These are phyloP conservation scores for Lypha dubia DNA, from an alignment of 2,888 invertebrate species.

Conservation along the genomic window DNA sequence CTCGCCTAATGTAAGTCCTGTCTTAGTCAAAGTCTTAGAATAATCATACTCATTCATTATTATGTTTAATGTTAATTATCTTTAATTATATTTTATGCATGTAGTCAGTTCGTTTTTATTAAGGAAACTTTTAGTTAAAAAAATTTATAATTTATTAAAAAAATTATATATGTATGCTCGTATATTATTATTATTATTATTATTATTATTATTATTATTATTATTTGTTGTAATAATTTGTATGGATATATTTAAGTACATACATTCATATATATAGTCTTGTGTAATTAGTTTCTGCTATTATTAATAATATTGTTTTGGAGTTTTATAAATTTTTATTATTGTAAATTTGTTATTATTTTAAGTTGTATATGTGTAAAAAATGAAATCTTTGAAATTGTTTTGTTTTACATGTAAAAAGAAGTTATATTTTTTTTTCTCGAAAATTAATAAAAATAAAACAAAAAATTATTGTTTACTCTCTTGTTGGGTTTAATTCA, in stretches of 20 bases:
- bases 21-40: conserved; percentile 16
- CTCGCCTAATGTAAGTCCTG: not conserved
- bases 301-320: conserved; percentile 50
- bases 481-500: conserved; percentile 73
- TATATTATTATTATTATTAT: conserved; percentile 15
- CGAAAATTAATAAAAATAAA: conserved; percentile 55
- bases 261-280: conserved; percentile 50
- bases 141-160: conserved; percentile 37
- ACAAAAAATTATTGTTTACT: conserved; percentile 74
- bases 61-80: conserved; percentile 20
- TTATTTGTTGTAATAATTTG: conserved; percentile 30
- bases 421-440: conserved; percentile 74
- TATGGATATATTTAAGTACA: conserved; percentile 55
- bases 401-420: conserved; percentile 62
- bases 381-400: conserved; percentile 72
- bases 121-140: conserved; percentile 56
- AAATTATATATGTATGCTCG: conserved; percentile 32
- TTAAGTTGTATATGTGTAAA: conserved; percentile 79
- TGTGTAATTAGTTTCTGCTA: conserved; percentile 43
- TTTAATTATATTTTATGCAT: conserved; percentile 50
- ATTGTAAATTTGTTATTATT: conserved; percentile 72
- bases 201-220: conserved; percentile 15
- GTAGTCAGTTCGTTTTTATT: conserved; percentile 65
- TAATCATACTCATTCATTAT: conserved; percentile 21
- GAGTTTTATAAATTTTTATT: conserved; percentile 56